These are phyloP conservation scores for Lobophora halterata DNA, from an alignment of 2,888 invertebrate species.

Conservation along the genomic window DNA sequence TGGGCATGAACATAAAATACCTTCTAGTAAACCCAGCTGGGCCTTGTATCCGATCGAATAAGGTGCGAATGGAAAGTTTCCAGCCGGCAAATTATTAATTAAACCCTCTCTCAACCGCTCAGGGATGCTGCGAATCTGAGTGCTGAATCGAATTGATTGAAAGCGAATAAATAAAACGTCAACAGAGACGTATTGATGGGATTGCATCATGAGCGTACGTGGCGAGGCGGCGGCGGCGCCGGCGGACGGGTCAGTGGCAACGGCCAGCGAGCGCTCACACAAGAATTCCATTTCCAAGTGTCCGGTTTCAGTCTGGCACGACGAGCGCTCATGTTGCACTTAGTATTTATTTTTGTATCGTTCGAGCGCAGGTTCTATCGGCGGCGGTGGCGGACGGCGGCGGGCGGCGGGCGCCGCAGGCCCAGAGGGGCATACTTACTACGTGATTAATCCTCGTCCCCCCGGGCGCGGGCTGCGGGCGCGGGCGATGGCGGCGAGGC, in stretches of 20 bases:
- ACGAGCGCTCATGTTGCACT: constrained; percentile 68
- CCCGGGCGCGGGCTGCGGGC: constrained; percentile 35
- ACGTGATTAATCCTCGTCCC: constrained; percentile 76
- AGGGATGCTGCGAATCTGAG: constrained; percentile 35
- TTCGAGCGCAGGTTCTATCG: constrained; percentile 71
- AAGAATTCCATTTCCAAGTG: constrained; percentile 76
- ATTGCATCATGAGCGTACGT: constrained; percentile 55
- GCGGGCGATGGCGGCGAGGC: constrained; percentile 15
- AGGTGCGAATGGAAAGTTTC: constrained; percentile 41
- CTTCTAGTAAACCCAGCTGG: constrained; percentile 18
- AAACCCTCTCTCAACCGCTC: constrained; percentile 23
- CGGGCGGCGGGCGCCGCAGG: constrained; percentile 50
- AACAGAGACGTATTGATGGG: constrained; percentile 36
- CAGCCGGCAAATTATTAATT: constrained; percentile 25
- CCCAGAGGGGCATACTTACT: constrained; percentile 75
- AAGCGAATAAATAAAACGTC: constrained; percentile 44
- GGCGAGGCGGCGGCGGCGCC: constrained; percentile 27
- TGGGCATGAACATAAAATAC: constrained; percentile 32
- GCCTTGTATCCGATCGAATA: constrained; percentile 32
- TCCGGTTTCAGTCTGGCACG: constrained; percentile 79
- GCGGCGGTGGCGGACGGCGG: constrained; percentile 41
- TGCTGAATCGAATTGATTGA: constrained; percentile 45
- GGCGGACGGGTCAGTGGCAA: constrained; percentile 58
- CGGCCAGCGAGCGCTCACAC: constrained; percentile 44
- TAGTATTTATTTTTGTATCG: constrained; percentile 78